These are phyloP conservation scores for Manduca sexta DNA, from an alignment of 1,140 invertebrate genomes.

Conservation along the genomic window DNA sequence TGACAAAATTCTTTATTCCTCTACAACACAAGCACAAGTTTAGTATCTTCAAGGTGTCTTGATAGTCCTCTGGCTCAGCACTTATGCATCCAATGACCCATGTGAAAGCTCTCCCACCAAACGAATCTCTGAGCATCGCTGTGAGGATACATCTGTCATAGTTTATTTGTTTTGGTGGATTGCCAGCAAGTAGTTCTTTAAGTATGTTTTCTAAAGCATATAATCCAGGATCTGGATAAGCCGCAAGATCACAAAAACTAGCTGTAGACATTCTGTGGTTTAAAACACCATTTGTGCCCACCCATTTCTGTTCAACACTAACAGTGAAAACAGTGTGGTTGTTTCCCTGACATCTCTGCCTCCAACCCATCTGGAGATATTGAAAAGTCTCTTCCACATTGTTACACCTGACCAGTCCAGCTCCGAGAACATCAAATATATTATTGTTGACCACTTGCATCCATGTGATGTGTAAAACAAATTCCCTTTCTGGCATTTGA, in stretches of 20 bases:
- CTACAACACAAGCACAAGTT: conserved; percentile 76
- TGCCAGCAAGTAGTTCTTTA: conserved; percentile 74
- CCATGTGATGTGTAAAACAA: conserved; percentile 77
- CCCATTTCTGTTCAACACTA: conserved; percentile 80
- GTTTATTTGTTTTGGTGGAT: conserved; percentile 72
- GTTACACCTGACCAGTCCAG: conserved; percentile 71
- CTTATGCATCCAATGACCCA: conserved; percentile 79
- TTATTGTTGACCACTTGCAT: conserved; percentile 76
- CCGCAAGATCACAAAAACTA: conserved; percentile 79
- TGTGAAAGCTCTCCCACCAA: conserved; percentile 80
- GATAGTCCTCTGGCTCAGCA: conserved; percentile 75
- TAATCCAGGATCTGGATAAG: conserved; percentile 76
- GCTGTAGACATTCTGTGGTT: conserved; percentile 78
- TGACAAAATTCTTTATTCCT: conserved; percentile 78
- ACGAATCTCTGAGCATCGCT: conserved; percentile 79
- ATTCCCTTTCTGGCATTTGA: conserved; percentile 75
- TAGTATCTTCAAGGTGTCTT: conserved; percentile 77
- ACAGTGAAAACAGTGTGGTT: conserved; percentile 79
- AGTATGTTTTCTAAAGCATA: conserved; percentile 77
- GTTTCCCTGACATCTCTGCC: conserved; percentile 56
- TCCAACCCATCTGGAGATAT: conserved; percentile 69
- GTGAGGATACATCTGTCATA: conserved; percentile 79
- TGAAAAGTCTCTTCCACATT: conserved; percentile 74
- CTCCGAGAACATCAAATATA: conserved; percentile 73
- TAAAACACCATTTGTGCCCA: conserved; percentile 71